Base-by-base conservation (phyloP, 1,140 invertebrate genomes). In the Eueides isabella region DNA sequence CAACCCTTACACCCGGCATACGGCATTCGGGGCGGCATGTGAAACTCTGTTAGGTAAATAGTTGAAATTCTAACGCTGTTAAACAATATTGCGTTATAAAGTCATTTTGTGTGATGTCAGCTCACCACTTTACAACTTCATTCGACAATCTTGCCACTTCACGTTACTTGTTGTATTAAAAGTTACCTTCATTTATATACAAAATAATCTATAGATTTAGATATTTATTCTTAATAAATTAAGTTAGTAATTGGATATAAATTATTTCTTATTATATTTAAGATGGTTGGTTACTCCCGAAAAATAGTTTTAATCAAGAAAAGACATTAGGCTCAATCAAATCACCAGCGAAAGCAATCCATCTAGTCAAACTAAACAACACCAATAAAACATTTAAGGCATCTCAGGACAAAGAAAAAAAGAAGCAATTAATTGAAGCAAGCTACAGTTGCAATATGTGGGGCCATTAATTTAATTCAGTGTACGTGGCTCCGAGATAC, bases 391-490 rank as follows among this genome's bases (percentile, higher is more conserved):
- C 86, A 92, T 92, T 91, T 89, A 92, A 75, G 73, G 48, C 67
- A 67, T 83, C 81, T 61, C 70, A 66, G 75, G 65, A 78, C 71
- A 77, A 79, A 74, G 85, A 80, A 80, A 86, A 88, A 90, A 87
- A 88, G 89, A 79, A 84, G 84, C 87, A 90, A 93, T 93, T 92
- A 92, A 93, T 92, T 85, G 69, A 77, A 75, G 78, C 77, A 79
- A 80, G 83, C 85, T 69, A 77, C 86, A 80, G 84, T 78, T 86
- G 91, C 91, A 92, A 92, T 92, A 92, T 92, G 89, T 92, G 91
- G 75, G 80, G 80, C 86, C 91, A 92, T 92, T 92, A 91, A 92
- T 92, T 92, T 91, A 92, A 90, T 92, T 91, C 87, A 86, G 87
- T 85, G 85, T 90, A 92, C 88, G 88, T 90, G 79, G 80, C 80